A percentile compares a stretch with the other conserved stretches of the same genome.
These are phyloP conservation scores for Phylloscopus trochiloides DNA, from an alignment of 2,113 vertebrate species.

Conservation along the genomic window DNA sequence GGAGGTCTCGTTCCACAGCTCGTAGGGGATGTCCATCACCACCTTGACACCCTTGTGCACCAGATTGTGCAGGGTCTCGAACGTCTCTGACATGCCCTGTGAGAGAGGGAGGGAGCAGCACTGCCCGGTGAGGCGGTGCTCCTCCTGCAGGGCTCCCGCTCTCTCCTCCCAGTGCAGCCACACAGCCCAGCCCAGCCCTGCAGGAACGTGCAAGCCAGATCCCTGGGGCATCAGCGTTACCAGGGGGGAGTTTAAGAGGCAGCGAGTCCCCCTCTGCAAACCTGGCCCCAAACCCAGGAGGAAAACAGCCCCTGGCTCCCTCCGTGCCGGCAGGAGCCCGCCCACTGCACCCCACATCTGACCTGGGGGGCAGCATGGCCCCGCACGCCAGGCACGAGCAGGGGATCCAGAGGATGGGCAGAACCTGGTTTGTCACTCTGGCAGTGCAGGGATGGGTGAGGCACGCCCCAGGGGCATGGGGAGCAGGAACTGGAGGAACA, in stretches of 20 bases:
- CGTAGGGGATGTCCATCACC: conserved; percentile 98
- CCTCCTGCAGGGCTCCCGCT: accelerated
- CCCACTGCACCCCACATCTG: neutral
- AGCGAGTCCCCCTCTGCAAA: neutral
- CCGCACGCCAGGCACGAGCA: accelerated
- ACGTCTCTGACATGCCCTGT: conserved; percentile 98
- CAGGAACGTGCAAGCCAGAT: neutral
- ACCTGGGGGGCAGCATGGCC: accelerated
- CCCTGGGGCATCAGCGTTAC: accelerated
- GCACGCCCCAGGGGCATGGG: neutral
- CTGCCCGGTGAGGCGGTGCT: accelerated
- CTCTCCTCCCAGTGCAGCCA: neutral
- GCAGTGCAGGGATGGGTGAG: accelerated
- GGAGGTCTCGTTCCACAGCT: conserved; percentile 97
- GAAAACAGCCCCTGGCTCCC: neutral
- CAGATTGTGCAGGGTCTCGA: conserved; percentile 92
- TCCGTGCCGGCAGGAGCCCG: accelerated
- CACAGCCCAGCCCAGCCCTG: accelerated
- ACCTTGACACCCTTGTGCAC: conserved; percentile 97
- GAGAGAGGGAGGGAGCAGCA: neutral
- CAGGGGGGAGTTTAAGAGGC: neutral
- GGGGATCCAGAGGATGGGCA: neutral
- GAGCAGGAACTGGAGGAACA: neutral
- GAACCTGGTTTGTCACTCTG: accelerated
- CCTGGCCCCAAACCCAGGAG: neutral